Evolutionary conservation across 2,113 vertebrate genomes (phyloP).

Genomic region (Noctilio leporinus): DNA sequence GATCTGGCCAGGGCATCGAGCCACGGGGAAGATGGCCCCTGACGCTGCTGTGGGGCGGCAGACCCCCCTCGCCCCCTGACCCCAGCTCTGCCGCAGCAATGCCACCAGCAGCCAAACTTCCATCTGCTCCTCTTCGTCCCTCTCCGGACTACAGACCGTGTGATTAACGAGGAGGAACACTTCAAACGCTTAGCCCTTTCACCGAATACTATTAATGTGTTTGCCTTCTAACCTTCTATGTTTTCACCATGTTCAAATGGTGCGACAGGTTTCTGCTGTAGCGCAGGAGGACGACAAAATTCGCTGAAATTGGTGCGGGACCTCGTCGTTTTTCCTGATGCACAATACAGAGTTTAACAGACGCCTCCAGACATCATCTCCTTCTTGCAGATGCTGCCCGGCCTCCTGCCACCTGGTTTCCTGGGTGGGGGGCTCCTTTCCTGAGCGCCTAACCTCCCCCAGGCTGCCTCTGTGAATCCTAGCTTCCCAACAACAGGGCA

Average conservation of each 20-base stretch:
- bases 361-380: not conserved
- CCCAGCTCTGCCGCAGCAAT: fast-evolving
- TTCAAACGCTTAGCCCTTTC: not conserved
- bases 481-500: not conserved
- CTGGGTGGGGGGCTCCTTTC: not conserved
- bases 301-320: not conserved
- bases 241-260: not conserved
- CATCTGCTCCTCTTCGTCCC: not conserved
- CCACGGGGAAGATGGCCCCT: no score
- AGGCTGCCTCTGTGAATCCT: not conserved
- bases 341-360: not conserved
- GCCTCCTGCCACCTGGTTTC: not conserved
- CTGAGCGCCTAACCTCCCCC: not conserved
- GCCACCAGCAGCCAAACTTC: not conserved
- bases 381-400: not conserved
- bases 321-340: not conserved
- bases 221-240: not conserved
- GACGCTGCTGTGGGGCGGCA: fast-evolving
- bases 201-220: not conserved
- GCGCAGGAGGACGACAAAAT: not conserved
- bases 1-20: no score
- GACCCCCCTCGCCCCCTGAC: not conserved
- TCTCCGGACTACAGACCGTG: not conserved
- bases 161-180: not conserved
- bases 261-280: not conserved